Base-by-base conservation (phyloP, 2,797 vertebrate genomes). In the Botia almorhae region DNA sequence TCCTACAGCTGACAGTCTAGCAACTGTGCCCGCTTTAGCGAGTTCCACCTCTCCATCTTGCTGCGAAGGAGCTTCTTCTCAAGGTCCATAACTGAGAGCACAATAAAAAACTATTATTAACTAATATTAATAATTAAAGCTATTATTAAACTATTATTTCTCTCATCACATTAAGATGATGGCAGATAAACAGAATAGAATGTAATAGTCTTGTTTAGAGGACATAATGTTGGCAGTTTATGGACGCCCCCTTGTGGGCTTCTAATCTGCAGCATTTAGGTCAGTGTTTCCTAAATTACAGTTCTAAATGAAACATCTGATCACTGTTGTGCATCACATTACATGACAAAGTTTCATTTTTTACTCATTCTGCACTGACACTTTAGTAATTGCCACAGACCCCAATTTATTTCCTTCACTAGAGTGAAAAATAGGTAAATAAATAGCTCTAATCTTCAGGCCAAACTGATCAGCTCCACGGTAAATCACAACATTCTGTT, bases 61-160 rank as follows among this genome's bases (percentile, higher is more conserved):
- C 90, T 94, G 56, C 86, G 89, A 60, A 94, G 93, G 51, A 98
- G 90, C 81, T 94, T 93, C 81, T 96, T 95, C 88, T 98, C 95
- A 79, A 98, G 90, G 78, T 94, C 92, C 4, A 89, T 85, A 69
- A 93, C 97, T 99, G 51, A 23, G 7, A 23, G 64, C 1, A 21
- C 1, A n/a, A 10, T 19, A 7, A 43, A 46, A 56, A 7, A 46
- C 8, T 26, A 26, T 26, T 26, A 26, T 26, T 26, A 26, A 26
- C 23, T 26, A 26, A 26, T 26, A 26, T 26, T 26, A 26, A 1
- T 26, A 26, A 26, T 26, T 26, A 26, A 26, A 26, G 2, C 7
- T 43, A 43, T 7, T 43, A 7, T 7, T 43, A 46, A 72, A 51
- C 12, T 17, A 39, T 43, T 17, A 56, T 29, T 39, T 2, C 6